These are phyloP conservation scores for Melinopterus prodromus DNA, from an alignment of 2,888 invertebrate genomes.

Conservation along the genomic window DNA sequence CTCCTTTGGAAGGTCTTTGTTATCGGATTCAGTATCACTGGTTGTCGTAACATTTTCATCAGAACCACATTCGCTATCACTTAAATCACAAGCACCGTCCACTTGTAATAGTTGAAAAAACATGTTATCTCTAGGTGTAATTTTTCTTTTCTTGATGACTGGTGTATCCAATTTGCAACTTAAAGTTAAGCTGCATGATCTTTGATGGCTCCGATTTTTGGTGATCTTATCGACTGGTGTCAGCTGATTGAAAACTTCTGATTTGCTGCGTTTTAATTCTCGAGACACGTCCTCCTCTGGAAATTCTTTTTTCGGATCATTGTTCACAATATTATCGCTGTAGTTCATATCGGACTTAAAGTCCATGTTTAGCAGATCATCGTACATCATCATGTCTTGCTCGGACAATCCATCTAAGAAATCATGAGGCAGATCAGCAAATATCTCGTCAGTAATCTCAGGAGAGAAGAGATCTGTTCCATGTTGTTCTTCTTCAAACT, in stretches of 20 bases:
- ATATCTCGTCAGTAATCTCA: constrained; percentile 86
- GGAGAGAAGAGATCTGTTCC: constrained; percentile 84
- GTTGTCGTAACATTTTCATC: constrained; percentile 31
- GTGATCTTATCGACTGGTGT: constrained; percentile 55
- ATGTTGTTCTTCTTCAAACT: constrained; percentile 68
- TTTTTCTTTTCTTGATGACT: constrained; percentile 74
- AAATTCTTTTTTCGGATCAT: constrained; percentile 52
- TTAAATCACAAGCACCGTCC: constrained; percentile 65
- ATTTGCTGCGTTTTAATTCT: constrained; percentile 72
- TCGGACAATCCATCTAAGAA: constrained; percentile 84
- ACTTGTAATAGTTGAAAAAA: constrained; percentile 65
- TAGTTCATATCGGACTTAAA: constrained; percentile 56
- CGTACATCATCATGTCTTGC: constrained; percentile 81
- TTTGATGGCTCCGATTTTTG: constrained; percentile 67
- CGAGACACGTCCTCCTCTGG: constrained; percentile 59
- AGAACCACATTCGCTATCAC: constrained; percentile 62
- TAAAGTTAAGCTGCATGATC: constrained; percentile 74
- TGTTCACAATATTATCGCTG: constrained; percentile 41
- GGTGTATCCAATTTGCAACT: constrained; percentile 76
- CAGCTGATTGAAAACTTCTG: constrained; percentile 67
- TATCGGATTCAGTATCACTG: too few species aligned
- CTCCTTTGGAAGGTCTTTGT: too few species aligned
- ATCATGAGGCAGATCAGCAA: constrained; percentile 85
- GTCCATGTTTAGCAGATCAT: constrained; percentile 72
- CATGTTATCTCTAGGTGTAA: constrained; percentile 56